These are phyloP conservation scores for Aphodius granarius DNA, from an alignment of 2,888 invertebrate genomes.

Conservation along the genomic window DNA sequence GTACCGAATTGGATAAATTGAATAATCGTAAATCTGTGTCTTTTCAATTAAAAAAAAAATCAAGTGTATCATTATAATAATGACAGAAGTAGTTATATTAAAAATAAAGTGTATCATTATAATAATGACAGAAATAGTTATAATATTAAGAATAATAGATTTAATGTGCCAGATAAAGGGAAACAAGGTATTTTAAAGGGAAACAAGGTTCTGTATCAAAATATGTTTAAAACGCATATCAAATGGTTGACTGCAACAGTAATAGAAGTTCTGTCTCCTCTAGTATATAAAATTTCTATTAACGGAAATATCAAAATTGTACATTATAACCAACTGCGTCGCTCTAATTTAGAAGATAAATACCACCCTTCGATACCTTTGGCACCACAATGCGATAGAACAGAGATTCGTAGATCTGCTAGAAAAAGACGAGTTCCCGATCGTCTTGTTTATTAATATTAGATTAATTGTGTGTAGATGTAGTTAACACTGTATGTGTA, in stretches of 20 bases:
- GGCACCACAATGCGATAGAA: too few species aligned
- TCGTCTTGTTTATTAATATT: too few species aligned
- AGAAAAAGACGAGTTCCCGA: too few species aligned
- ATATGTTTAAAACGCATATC: not conserved
- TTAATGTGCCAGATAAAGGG: not conserved
- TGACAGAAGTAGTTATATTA: not conserved
- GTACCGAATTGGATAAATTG: not conserved
- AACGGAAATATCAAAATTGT: not conserved
- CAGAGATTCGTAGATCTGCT: too few species aligned
- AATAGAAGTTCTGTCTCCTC: not conserved
- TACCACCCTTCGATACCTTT: not conserved
- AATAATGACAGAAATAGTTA: not conserved
- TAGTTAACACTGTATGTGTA: too few species aligned
- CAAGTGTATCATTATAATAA: not conserved
- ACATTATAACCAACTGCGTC: not conserved
- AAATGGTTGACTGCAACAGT: not conserved
- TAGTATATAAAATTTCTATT: not conserved
- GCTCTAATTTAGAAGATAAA: not conserved
- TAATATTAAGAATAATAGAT: not conserved
- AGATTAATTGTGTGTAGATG: too few species aligned
- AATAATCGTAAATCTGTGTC: not conserved
- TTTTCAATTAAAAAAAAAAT: not conserved
- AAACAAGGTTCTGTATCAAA: not conserved
- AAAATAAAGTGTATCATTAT: not conserved
- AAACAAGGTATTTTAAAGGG: not conserved